Evolutionary conservation across 2,113 vertebrate species (phyloP), one percentile per base, ranked within the genome.

Genomic region (Strix uralensis): DNA sequence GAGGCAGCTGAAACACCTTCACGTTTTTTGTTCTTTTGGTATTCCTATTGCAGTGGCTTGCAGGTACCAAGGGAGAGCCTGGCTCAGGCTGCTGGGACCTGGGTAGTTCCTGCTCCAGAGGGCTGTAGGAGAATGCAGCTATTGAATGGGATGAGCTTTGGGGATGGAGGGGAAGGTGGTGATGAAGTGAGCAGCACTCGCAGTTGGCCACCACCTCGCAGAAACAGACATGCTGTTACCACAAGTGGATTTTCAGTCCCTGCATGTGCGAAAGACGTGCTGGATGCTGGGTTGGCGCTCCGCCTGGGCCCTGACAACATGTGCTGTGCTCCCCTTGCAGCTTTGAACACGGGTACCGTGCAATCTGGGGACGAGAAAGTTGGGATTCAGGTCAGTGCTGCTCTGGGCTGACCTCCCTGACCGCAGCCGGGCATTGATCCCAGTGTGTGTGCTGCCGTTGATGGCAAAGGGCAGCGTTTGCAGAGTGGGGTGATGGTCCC

Each of bases 161-260:
- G 70, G 77, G 77, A 44, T 51, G 83, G 66, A 82, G 29, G 30
- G 66, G 92, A 95, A 90, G 94, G 96, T 96, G 93, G 66, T 96
- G 93, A 93, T 90, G 92, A 96, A 97, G 93, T 96, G 96, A 97
- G 96, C 96, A 96, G 46, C 87, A 36, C 81, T 96, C 70, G 0
- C 93, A 97, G 96, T 96, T 96, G 93, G 96, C 94, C 96, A 94
- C 93, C 95, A 95, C 94, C 96, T 96, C 38, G 9, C 42, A 9
- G 87, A 57, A 96, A 96, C 96, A 96, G 95, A 96, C 96, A 74
- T 90, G 93, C 92, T 90, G 92, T 95, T 96, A 94, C 87, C 94
- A 79, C 94, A 91, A 96, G 96, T 90, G 93, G 93, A 87, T 94
- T 93, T 94, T 59, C 95, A 95, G 92, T 92, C 84, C 44, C 61